phyloP scores from a whole-genome alignment of 2,113 vertebrate genomes.

The Poeciliopsis prolifica region DNA sequence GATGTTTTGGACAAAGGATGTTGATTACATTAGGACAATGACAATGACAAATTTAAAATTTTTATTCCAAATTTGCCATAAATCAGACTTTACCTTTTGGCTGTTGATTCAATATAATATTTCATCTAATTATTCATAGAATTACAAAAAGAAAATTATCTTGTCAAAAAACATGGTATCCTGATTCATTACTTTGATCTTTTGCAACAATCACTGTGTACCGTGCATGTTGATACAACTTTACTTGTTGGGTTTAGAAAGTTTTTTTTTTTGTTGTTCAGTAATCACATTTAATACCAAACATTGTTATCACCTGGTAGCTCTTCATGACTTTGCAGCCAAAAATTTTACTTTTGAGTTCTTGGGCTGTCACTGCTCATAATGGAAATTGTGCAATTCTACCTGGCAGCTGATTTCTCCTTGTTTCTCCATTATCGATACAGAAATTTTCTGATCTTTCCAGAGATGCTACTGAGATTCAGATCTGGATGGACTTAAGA shows the following conservation, averaged over 20 bases:
- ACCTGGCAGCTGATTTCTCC: background rate
- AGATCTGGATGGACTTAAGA: background rate
- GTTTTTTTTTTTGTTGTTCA: too few species aligned
- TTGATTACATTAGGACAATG: background rate
- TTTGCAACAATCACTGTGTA: too few species aligned
- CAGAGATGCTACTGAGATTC: background rate
- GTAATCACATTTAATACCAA: background rate
- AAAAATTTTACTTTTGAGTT: background rate
- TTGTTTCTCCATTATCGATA: background rate
- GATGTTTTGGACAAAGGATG: conserved; percentile 29
- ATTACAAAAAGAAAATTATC: background rate
- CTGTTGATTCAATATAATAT: background rate
- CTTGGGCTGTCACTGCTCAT: background rate
- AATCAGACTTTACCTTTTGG: too few species aligned
- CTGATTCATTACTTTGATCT: too few species aligned
- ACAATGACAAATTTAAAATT: too few species aligned
- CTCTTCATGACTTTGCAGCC: too few species aligned
- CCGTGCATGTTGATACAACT: too few species aligned
- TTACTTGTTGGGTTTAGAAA: too few species aligned
- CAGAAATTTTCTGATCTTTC: background rate
- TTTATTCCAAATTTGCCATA: too few species aligned
- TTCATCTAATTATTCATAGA: background rate
- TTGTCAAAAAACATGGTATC: too few species aligned
- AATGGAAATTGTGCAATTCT: background rate
- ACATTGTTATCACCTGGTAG: background rate